A percentile compares a stretch with the other conserved stretches of the same genome.
Evolutionary conservation across 2,113 vertebrate species (phyloP).

Genomic region (Pandion haliaetus): DNA sequence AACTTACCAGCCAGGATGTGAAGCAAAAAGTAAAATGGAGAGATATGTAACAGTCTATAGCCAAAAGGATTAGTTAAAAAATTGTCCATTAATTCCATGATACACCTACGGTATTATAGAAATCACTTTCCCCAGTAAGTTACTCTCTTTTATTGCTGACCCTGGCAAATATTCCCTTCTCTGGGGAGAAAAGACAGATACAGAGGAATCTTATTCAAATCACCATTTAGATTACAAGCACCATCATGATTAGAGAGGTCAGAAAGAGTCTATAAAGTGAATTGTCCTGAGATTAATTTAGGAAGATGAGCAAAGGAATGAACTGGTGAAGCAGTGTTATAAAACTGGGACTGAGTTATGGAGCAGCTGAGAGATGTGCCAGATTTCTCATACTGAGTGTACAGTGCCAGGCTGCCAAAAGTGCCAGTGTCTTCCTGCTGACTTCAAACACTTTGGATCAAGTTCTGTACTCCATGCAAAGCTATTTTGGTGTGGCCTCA

Average conservation of each 20-base stretch:
- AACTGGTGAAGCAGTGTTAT: not conserved
- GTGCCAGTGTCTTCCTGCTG: not conserved
- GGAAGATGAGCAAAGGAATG: not conserved
- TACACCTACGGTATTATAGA: not conserved
- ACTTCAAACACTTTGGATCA: conserved; percentile 12
- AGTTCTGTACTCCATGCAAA: not conserved
- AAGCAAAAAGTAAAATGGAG: not conserved
- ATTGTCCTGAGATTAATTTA: conserved; percentile 32
- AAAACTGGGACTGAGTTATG: not conserved
- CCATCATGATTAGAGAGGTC: not conserved
- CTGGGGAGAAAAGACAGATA: not conserved
- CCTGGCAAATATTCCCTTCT: not conserved
- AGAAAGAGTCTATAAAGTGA: not conserved
- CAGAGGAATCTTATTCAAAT: not conserved
- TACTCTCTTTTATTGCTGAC: not conserved
- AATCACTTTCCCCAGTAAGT: not conserved
- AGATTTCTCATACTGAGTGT: not conserved
- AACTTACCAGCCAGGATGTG: not conserved
- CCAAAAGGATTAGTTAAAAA: not conserved
- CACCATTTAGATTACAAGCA: not conserved
- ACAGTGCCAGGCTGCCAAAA: not conserved
- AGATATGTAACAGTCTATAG: not conserved
- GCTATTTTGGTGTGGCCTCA: not conserved
- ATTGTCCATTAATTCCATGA: not conserved
- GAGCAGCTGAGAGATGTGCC: not conserved